Percentiles rank a stretch among this genome's conserved stretches.
Evolutionary conservation across 2,113 vertebrate species (phyloP).

Genomic region (Lepus timidus): DNA sequence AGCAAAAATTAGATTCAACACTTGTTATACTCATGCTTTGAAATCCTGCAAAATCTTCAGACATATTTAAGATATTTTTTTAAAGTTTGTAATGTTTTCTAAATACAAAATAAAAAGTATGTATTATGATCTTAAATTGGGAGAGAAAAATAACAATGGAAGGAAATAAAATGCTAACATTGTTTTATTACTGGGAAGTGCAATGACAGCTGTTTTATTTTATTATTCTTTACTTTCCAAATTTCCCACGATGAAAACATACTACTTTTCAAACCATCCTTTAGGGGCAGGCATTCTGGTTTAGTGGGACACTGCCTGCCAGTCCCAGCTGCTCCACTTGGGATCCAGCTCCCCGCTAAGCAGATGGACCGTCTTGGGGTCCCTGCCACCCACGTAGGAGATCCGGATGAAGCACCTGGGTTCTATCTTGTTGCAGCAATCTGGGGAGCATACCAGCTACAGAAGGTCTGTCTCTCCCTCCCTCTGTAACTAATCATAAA

Average conservation of each 20-base stretch:
- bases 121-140: constrained; percentile 15
- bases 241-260: constrained; percentile 37
- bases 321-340: too few species aligned
- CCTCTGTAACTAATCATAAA: too few species aligned
- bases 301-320: too few species aligned
- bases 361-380: too few species aligned
- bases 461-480: too few species aligned
- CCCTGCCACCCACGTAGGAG: too few species aligned
- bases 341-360: too few species aligned
- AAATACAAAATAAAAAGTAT: constrained; percentile 40
- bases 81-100: background rate
- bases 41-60: constrained; percentile 41
- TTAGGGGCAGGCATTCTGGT: too few species aligned
- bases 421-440: too few species aligned
- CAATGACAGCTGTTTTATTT: background rate
- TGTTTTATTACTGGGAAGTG: background rate
- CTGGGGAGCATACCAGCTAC: too few species aligned
- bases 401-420: too few species aligned
- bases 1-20: constrained; percentile 33
- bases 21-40: constrained; percentile 16
- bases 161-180: constrained; percentile 44
- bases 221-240: constrained; percentile 16
- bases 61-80: constrained; percentile 34
- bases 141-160: background rate
- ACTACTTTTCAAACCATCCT: constrained; percentile 20